Evolutionary conservation across 2,113 vertebrate species (phyloP).

Genomic region (Jaculus jaculus): DNA sequence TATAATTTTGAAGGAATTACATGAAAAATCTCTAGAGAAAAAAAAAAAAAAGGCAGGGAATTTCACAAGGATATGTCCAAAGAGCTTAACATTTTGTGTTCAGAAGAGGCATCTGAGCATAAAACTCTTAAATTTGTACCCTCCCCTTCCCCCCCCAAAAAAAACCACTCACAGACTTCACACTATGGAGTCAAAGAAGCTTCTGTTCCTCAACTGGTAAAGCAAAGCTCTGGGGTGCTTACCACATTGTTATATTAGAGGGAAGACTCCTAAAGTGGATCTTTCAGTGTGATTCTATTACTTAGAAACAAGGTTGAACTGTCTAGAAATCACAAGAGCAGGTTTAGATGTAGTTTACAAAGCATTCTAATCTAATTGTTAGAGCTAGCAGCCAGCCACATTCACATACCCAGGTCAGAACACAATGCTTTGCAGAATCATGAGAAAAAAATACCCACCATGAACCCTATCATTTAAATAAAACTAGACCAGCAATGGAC

Average conservation of each 20-base stretch:
- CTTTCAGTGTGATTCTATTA: neutral
- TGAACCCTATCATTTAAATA: constrained; percentile 15
- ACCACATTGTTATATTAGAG: neutral
- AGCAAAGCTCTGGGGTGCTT: neutral
- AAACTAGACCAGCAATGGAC: constrained; percentile 34
- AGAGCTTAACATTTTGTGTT: neutral
- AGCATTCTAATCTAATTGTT: neutral
- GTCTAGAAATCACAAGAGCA: neutral
- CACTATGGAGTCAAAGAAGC: neutral
- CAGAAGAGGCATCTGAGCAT: constrained; percentile 1
- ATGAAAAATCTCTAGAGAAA: neutral
- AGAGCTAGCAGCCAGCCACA: neutral
- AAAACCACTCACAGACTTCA: neutral
- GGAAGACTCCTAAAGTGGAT: neutral
- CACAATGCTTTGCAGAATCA: neutral
- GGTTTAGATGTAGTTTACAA: neutral
- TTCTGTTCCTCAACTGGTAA: constrained; percentile 37
- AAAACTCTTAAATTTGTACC: constrained; percentile 12
- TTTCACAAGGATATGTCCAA: neutral
- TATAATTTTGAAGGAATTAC: constrained; percentile 47
- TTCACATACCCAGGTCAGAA: neutral
- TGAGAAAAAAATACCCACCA: neutral
- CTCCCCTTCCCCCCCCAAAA: neutral
- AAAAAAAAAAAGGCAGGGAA: neutral
- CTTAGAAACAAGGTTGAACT: constrained; percentile 14